Percentiles rank a stretch among this genome's conserved stretches.
These are phyloP conservation scores for Pedionomus torquatus DNA, from an alignment of 2,113 vertebrate species.

Conservation along the genomic window DNA sequence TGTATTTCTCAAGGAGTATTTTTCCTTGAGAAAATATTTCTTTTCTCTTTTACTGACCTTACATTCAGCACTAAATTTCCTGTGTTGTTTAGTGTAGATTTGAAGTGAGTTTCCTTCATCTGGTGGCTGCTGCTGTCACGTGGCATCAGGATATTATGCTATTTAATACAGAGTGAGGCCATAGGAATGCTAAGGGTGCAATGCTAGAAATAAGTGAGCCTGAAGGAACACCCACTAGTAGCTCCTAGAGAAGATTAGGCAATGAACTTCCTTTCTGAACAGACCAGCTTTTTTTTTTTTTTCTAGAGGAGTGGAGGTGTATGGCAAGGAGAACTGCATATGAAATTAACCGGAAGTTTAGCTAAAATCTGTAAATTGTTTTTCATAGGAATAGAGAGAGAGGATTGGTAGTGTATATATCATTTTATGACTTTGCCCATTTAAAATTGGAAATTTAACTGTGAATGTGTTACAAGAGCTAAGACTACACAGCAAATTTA, in stretches of 20 bases:
- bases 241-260: neutral
- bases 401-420: neutral
- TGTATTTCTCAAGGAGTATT: neutral
- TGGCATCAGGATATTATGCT: neutral
- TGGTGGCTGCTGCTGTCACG: neutral
- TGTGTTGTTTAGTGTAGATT: neutral
- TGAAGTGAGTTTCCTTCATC: neutral
- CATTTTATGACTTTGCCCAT: neutral
- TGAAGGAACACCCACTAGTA: neutral
- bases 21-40: neutral
- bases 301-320: neutral
- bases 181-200: neutral
- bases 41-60: neutral
- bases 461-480: neutral
- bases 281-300: neutral
- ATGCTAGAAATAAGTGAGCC: neutral
- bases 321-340: rapidly evolving
- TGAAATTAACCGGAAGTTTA: neutral
- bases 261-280: neutral
- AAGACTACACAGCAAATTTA: neutral
- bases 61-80: neutral
- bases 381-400: neutral
- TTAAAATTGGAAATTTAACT: neutral
- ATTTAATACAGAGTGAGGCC: neutral
- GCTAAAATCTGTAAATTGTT: neutral